Conservation (phyloP, 1,140 invertebrate genomes). For the Drosophila simulans region DNA sequence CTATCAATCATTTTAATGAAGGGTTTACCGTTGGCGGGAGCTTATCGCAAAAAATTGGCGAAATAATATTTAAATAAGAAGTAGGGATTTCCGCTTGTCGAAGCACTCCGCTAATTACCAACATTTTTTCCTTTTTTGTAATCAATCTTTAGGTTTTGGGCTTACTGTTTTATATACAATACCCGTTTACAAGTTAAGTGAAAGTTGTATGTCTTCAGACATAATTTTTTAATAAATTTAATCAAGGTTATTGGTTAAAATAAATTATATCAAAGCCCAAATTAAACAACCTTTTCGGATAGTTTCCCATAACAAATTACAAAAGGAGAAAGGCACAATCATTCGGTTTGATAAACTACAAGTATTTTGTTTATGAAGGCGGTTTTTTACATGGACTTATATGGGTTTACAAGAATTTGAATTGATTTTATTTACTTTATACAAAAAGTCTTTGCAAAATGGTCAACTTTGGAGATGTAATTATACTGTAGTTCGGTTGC, state of each 20-base stretch:
- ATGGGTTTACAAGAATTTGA: constrained; percentile 55
- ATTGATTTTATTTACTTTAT: constrained; percentile 66
- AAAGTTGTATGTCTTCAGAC: too few relatives aligned
- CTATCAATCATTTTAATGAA: constrained; percentile 15
- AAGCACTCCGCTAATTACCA: background rate
- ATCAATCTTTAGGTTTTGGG: too few relatives aligned
- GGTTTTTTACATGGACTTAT: constrained; percentile 31
- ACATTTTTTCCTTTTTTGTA: background rate
- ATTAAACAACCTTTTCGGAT: too few relatives aligned
- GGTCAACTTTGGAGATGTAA: constrained; percentile 36
- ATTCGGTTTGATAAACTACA: constrained; percentile 19
- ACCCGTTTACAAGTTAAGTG: too few relatives aligned
- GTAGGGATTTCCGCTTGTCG: background rate
- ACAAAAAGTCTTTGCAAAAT: constrained; percentile 55
- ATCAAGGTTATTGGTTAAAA: too few relatives aligned
- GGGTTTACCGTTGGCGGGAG: constrained; percentile 6
- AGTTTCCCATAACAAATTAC: too few relatives aligned
- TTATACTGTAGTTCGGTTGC: constrained; percentile 81
- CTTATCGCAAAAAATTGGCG: background rate
- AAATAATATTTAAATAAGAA: background rate
- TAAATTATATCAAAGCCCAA: too few relatives aligned
- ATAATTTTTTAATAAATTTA: too few relatives aligned
- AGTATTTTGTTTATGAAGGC: constrained; percentile 28
- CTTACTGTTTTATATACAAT: background rate
- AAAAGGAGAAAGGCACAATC: background rate